Evolutionary conservation across 2,113 vertebrate genomes (phyloP).

Genomic region (Pygoscelis antarcticus): DNA sequence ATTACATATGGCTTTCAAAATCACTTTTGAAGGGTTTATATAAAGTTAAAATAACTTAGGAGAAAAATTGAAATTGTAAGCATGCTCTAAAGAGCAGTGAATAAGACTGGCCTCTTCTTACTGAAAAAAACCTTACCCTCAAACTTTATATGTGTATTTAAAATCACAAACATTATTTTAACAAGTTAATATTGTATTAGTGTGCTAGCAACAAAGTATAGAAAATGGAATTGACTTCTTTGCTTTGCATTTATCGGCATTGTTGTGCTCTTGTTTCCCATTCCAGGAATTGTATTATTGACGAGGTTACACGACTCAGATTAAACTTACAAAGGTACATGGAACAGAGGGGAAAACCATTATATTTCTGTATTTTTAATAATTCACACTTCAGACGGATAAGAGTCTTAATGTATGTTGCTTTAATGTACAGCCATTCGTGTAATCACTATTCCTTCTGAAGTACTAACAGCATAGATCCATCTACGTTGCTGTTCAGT

Average conservation of each 20-base stretch:
- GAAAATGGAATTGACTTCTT: background rate
- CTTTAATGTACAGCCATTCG: background rate
- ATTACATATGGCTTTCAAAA: background rate
- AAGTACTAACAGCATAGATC: background rate
- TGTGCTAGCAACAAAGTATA: background rate
- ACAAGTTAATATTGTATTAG: background rate
- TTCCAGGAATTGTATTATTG: background rate
- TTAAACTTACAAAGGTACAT: background rate
- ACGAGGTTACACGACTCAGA: background rate
- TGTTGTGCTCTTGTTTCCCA: background rate
- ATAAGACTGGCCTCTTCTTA: background rate
- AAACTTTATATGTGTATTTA: background rate
- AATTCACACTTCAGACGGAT: background rate
- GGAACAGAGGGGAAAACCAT: accelerated
- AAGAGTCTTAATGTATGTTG: too few relatives aligned
- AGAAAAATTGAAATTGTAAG: background rate
- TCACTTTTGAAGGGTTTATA: background rate
- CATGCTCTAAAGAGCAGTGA: background rate
- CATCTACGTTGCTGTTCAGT: background rate
- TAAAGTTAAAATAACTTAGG: background rate
- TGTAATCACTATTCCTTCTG: background rate
- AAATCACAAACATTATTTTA: background rate
- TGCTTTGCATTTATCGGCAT: background rate
- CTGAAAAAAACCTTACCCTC: background rate
- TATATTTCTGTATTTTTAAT: background rate